Evolutionary conservation across 2,797 vertebrate genomes (phyloP), one percentile per base, ranked within the genome.

Genomic region (Bovichtus diacanthus): DNA sequence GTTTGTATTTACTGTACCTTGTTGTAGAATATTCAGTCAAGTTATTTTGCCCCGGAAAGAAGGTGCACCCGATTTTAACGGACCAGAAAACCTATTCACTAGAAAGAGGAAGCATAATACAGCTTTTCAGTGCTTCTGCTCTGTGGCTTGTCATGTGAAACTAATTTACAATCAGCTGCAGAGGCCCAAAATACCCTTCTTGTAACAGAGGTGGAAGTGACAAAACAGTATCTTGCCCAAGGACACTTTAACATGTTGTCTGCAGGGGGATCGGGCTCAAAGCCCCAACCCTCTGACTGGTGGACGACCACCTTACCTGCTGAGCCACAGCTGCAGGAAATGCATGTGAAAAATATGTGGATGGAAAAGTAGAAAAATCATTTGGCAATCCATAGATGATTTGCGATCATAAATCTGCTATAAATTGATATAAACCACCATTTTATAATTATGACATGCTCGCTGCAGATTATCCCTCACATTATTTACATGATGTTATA

Each of bases 121-220:
- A 19, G 10, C 38, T 61, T 39, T 47, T 43, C 65, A n/a, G 61
- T 34, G 38, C 27, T 5, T 53, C 66, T 69, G 46, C 54, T 65
- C 11, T 44, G 53, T 6, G 34, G 10, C 50, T 78, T 1, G 34
- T 93, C 92, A 92, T 88, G 85, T 92, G 90, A 87, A 44, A 76
- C 80, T 77, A 65, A 87, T 93, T 83, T 86, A 55, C 46, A 21
- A 34, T 1, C 65, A 83, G 72, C 77, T 74, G 80, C 73, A 47
- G 56, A 0, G 8, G 27, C 74, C 47, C 12, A 29, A 75, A 78
- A 76, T 55, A 78, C 15, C 15, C 46, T 9, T 56, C 50, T 10
- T 65, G 65, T 29, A 19, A 11, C 19, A 67, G 41, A 59, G 8
- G 25, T 23, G 29, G 23, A 56, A 49, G 2, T 21, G 1, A 50